Evolutionary conservation across 2,797 vertebrate genomes (phyloP), one percentile per base, ranked within the genome.

Genomic region (Parauchenoglanis punctatus): DNA sequence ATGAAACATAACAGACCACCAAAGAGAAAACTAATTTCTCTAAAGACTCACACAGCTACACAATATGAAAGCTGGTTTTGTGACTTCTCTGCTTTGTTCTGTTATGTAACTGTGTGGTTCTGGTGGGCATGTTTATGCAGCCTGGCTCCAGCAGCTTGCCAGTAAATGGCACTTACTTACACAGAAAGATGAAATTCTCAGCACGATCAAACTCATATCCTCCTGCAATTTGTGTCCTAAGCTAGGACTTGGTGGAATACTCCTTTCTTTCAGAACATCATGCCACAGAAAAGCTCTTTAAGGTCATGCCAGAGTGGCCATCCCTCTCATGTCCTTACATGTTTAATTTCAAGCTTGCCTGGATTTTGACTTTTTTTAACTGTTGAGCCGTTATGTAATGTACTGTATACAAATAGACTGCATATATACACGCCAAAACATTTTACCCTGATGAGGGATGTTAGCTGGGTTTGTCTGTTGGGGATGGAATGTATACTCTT

Each of bases 51-150:
- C 20, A 78, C 12, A 76, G 17, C 40, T 58, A 67, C 31, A 85
- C 58, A 67, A 83, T 77, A 59, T 59, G 12, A 68, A 77, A 15
- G 28, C 31, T 49, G 59, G 44, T 87, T 15, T 15, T 82, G 81
- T 85, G 54, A 54, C 61, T 49, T 67, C 40, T 65, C 77, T 81
- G 77, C 31, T 58, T 23, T 17, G 46, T 35, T 65, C 7, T 88
- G 65, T 83, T 87, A 77, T 52, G 20, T 87, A 70, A 73, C 49
- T 23, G 18, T 87, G 89, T 86, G 83, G 86, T 87, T 83, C 31
- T 35, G 65, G 83, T 75, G 85, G 81, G 59, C 61, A 72, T 18
- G 68, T 83, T 87, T 54, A 61, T 76, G 25, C 58, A 46, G 58
- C 35, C 58, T 58, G 52, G 83, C 59, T 85, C 81, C 81, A 87